Evolutionary conservation across 2,113 vertebrate species (phyloP), one percentile per base, ranked within the genome.

Genomic region (Tyrannus savana): DNA sequence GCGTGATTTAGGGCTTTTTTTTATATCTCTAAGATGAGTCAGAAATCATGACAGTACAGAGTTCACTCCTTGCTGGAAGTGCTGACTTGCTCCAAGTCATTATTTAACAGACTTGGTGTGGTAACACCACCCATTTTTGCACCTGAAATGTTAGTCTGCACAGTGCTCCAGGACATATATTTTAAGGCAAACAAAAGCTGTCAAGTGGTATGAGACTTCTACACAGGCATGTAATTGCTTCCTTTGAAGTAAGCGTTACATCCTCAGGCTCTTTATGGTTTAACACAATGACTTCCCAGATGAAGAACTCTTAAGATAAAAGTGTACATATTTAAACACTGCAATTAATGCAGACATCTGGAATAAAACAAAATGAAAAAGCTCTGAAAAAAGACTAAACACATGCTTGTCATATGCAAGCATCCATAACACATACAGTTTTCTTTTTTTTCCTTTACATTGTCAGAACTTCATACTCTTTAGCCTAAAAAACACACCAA

Each of bases 181-280:
- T 93, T 92, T 67, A 90, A 53, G 90, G 89, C 79, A 96, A 87
- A 91, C 84, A 89, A 85, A 96, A 93, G 95, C 96, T 95, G 94
- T 91, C 93, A 95, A 95, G 79, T 30, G 23, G 64, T 81, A 84
- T 71, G 60, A 96, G 83, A 72, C 72, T 93, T 88, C 68, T 71
- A 88, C 64, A 74, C 4, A 94, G 69, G 83, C 76, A 94, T 72
- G 83, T 79, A 94, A 82, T 84, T 96, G 62, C 90, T 84, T 68
- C 37, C 92, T 97, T 93, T 97, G 93, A 96, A 96, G 79, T 52
- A 86, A 56, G 42, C 28, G 0, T 73, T 84, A 90, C 76, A 89
- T 68, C 93, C 93, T 71, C 76, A 64, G 93, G 95, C 93, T 84
- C 79, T 90, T 96, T 55, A 87, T 17, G 7, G 46, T 71, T 87